Conservation (phyloP, 2,113 vertebrate genomes). For the Tachysurus vachellii region DNA sequence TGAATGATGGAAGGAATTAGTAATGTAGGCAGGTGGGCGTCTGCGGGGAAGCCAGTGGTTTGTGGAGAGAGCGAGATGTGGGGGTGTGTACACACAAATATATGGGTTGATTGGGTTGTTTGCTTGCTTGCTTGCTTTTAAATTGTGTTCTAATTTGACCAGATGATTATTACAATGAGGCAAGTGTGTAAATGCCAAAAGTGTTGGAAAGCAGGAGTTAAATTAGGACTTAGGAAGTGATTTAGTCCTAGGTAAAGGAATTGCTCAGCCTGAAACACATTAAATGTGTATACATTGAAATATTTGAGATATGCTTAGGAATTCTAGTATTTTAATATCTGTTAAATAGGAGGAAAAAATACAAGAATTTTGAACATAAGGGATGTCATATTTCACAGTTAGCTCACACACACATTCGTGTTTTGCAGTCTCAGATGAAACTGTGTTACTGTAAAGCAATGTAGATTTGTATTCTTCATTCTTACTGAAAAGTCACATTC, state of each 20-base stretch:
- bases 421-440: neutral
- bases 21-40: constrained; percentile 41
- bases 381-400: neutral
- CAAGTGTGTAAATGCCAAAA: neutral
- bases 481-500: neutral
- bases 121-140: neutral
- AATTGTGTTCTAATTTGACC: neutral
- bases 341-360: neutral
- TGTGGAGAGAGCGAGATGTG: constrained; percentile 9
- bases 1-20: constrained; percentile 40
- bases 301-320: neutral
- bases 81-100: neutral
- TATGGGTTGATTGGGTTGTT: neutral
- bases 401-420: no score
- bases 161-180: neutral
- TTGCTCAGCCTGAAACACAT: neutral
- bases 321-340: neutral
- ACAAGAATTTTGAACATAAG: neutral
- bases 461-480: neutral
- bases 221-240: neutral
- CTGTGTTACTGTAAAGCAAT: neutral
- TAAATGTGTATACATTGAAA: neutral
- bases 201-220: neutral
- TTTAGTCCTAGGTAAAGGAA: neutral
- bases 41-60: constrained; percentile 17